Percentiles rank a stretch among this genome's conserved stretches.
These are phyloP conservation scores for Druon quercuslanigerum DNA, from an alignment of 1,140 invertebrate species.

Conservation along the genomic window DNA sequence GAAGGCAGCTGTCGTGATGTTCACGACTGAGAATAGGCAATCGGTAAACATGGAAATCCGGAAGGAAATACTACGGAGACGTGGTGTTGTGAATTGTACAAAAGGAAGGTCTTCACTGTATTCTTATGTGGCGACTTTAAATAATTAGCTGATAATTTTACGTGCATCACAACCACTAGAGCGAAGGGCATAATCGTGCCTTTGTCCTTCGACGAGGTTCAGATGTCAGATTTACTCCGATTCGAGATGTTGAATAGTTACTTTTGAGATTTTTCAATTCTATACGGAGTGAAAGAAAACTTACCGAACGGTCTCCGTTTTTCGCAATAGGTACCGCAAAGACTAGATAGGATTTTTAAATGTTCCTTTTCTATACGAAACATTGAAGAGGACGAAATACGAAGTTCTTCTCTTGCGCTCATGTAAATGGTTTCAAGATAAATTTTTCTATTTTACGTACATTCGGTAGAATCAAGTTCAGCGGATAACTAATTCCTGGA, in stretches of 20 bases:
- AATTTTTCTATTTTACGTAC: constrained; percentile 64
- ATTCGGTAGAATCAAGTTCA: constrained; percentile 54
- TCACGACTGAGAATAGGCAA: constrained; percentile 13
- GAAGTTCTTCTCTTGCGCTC: constrained; percentile 38
- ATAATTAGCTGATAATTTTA: neutral
- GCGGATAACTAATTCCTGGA: constrained; percentile 43
- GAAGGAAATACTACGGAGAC: neutral
- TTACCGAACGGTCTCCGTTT: too few species aligned
- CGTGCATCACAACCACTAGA: neutral
- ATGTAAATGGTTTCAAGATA: constrained; percentile 59
- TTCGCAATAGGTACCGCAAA: constrained; percentile 6
- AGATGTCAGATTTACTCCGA: neutral
- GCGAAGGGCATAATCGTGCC: neutral
- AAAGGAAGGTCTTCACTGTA: constrained; percentile 8
- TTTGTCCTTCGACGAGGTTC: constrained; percentile 1
- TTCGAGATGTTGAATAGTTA: neutral
- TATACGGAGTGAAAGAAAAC: too few species aligned
- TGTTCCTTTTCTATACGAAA: constrained; percentile 49
- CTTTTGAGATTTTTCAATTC: constrained; percentile 25
- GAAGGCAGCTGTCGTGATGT: constrained; percentile 13
- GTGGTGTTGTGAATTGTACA: constrained; percentile 12
- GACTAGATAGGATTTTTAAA: constrained; percentile 31
- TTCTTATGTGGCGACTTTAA: constrained; percentile 11
- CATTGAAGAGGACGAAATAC: constrained; percentile 28
- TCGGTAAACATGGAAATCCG: neutral